Conservation (phyloP, 2,113 vertebrate species). For the Cavia porcellus region DNA sequence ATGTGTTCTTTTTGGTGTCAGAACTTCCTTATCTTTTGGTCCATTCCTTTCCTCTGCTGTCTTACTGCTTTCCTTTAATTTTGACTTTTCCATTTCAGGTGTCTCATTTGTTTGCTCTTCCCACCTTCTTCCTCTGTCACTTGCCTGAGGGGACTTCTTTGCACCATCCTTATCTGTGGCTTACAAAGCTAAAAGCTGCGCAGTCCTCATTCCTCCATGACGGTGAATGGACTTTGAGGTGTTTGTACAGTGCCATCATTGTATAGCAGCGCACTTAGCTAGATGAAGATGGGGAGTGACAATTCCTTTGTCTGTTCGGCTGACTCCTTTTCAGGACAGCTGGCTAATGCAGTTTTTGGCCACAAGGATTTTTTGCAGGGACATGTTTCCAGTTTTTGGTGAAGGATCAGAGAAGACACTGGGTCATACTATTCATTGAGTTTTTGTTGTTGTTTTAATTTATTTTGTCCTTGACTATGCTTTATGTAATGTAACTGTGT, state of each 20-base stretch:
- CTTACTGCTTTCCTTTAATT: slow-evolving; percentile 20
- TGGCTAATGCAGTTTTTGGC: background rate
- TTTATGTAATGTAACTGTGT: slow-evolving; percentile 23
- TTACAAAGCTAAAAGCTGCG: background rate
- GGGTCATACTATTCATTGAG: background rate
- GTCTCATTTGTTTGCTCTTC: background rate
- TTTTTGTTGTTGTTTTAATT: background rate
- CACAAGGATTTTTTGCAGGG: background rate
- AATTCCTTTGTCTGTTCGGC: background rate
- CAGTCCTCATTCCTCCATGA: background rate
- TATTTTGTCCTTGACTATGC: background rate
- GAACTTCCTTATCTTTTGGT: background rate
- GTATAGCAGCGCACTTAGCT: background rate
- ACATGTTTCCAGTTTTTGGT: background rate
- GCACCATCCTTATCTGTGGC: background rate
- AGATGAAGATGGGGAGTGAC: background rate
- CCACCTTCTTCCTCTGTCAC: background rate
- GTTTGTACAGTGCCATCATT: background rate
- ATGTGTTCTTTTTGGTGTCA: background rate
- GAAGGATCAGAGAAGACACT: background rate
- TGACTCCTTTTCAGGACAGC: background rate
- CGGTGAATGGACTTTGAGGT: background rate
- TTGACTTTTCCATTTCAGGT: slow-evolving; percentile 21
- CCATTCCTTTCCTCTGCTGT: background rate
- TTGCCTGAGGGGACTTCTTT: background rate